Conservation (phyloP, 2,888 invertebrate species). For the Noctua comes region DNA sequence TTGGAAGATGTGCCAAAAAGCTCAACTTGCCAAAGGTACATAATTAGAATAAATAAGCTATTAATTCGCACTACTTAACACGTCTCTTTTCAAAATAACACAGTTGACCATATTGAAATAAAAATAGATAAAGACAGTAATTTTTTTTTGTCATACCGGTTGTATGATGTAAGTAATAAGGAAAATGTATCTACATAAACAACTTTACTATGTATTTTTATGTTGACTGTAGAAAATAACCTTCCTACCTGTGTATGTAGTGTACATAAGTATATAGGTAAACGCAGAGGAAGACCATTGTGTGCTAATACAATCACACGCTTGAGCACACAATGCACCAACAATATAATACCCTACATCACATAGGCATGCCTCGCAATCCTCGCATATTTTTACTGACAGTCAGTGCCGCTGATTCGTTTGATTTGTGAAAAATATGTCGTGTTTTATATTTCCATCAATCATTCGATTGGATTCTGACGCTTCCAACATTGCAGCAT, state of each 20-base stretch:
- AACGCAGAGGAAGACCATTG: neutral
- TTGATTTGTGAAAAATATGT: neutral
- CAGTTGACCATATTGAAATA: neutral
- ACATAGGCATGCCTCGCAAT: neutral
- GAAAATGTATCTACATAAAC: neutral
- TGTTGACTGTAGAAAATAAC: neutral
- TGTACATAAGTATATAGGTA: neutral
- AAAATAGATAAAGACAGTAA: neutral
- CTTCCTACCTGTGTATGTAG: neutral
- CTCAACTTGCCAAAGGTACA: neutral
- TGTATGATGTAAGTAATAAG: neutral
- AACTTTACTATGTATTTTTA: neutral
- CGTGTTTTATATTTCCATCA: slow-evolving; percentile 4
- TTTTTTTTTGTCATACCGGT: neutral
- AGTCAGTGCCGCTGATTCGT: neutral
- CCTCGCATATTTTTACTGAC: neutral
- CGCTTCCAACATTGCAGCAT: slow-evolving; percentile 18
- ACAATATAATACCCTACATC: no score
- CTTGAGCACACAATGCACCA: neutral
- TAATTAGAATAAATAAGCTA: neutral
- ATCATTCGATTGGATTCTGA: slow-evolving; percentile 20
- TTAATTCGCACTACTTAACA: neutral
- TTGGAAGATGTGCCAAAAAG: neutral
- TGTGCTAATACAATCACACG: neutral
- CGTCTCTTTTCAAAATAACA: neutral